Percentiles rank a stretch among this genome's conserved stretches.
Evolutionary conservation across 2,888 invertebrate genomes (phyloP).

Genomic region (Mimachlamys varia): DNA sequence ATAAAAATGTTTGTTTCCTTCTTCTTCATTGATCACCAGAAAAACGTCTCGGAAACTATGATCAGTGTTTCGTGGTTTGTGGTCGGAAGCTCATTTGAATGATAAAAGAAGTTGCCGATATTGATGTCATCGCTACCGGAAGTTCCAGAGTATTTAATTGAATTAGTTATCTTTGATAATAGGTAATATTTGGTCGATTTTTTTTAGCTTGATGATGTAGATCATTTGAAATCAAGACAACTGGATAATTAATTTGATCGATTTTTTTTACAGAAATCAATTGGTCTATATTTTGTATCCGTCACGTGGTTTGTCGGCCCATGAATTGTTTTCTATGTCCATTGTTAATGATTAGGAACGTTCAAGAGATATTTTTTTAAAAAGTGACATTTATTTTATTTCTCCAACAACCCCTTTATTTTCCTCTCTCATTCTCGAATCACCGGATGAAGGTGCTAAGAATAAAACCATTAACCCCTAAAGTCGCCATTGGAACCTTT

Average conservation of each 20-base stretch:
- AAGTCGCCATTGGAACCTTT: too few relatives aligned
- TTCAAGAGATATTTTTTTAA: too few relatives aligned
- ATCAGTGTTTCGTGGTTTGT: constrained; percentile 22
- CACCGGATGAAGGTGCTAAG: too few relatives aligned
- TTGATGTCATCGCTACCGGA: background rate
- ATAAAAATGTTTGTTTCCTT: constrained; percentile 11
- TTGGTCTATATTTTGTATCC: background rate
- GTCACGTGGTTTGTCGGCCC: background rate
- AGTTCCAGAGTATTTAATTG: background rate
- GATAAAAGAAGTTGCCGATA: background rate
- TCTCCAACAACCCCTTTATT: too few relatives aligned
- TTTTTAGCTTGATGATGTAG: background rate
- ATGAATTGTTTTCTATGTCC: too few relatives aligned
- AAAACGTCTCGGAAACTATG: constrained; percentile 28
- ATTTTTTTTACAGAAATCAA: background rate
- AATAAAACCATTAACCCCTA: too few relatives aligned
- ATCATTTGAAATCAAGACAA: background rate
- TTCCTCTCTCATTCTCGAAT: too few relatives aligned
- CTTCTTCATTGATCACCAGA: background rate
- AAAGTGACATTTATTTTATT: too few relatives aligned
- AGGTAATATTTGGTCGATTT: background rate
- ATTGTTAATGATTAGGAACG: too few relatives aligned
- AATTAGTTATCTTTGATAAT: constrained; percentile 23
- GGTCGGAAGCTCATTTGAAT: constrained; percentile 13
- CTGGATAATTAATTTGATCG: background rate